phyloP scores from a whole-genome alignment of 1,140 invertebrate genomes.

The Leptopilina clavipes region DNA sequence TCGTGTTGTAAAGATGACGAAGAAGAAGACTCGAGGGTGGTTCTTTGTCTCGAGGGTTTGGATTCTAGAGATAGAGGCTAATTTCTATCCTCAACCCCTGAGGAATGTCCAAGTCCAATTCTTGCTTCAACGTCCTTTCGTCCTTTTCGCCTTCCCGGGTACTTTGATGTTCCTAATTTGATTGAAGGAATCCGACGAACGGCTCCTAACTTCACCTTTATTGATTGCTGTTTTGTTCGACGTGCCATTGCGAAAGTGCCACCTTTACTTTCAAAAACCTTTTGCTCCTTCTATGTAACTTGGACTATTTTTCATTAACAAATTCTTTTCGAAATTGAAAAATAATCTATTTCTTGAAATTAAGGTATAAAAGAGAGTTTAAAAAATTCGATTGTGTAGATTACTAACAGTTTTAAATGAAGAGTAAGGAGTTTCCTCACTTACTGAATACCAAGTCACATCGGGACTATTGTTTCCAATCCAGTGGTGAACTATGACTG shows the following conservation, averaged over 20 bases:
- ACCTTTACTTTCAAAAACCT: constrained; percentile 50
- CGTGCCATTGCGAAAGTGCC: constrained; percentile 45
- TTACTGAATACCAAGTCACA: too few relatives aligned
- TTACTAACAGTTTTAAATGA: too few relatives aligned
- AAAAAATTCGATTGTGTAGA: too few relatives aligned
- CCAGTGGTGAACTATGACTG: too few relatives aligned
- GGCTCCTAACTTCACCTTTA: constrained; percentile 72
- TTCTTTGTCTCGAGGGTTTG: constrained; percentile 72
- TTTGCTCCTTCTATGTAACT: constrained; percentile 44
- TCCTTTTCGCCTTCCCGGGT: constrained; percentile 65
- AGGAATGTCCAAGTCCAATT: constrained; percentile 62
- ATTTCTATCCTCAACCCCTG: constrained; percentile 70
- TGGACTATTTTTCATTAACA: constrained; percentile 29
- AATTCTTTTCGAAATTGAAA: background rate
- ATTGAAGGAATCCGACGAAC: constrained; percentile 75
- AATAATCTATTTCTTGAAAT: too few relatives aligned
- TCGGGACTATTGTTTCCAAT: too few relatives aligned
- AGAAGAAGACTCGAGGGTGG: constrained; percentile 42
- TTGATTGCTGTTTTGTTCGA: constrained; percentile 73
- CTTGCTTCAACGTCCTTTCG: constrained; percentile 55
- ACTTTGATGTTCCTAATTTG: constrained; percentile 76
- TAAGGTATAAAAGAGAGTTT: too few relatives aligned
- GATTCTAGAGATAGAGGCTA: constrained; percentile 72
- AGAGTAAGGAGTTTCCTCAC: too few relatives aligned
- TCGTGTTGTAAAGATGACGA: constrained; percentile 37